Evolutionary conservation across 2,888 invertebrate genomes (phyloP).

Genomic region (Chelonus formosanus): DNA sequence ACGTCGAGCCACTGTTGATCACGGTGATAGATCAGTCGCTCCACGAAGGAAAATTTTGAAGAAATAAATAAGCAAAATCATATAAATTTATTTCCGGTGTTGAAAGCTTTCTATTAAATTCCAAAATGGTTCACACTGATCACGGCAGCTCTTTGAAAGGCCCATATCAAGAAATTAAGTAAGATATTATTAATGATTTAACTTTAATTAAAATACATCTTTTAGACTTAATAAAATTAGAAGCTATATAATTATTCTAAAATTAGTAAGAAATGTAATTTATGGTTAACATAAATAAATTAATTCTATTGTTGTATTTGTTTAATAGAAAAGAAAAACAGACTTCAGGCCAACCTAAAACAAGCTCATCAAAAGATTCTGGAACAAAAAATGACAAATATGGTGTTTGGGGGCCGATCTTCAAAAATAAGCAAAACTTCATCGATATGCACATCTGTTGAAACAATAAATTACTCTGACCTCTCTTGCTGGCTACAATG

Average conservation of each 20-base stretch:
- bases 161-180: conserved; percentile 54
- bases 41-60: conserved; percentile 31
- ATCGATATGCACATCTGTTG: conserved; percentile 76
- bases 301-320: neutral
- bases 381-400: conserved; percentile 53
- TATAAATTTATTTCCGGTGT: conserved; percentile 5
- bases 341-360: conserved; percentile 43
- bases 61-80: neutral
- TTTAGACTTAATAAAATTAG: too few species aligned
- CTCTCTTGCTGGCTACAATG: neutral
- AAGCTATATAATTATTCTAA: conserved; percentile 16
- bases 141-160: conserved; percentile 46
- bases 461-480: conserved; percentile 39
- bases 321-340: conserved; percentile 54
- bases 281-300: neutral
- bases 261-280: neutral
- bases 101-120: neutral
- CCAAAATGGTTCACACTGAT: conserved; percentile 53
- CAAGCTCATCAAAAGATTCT: conserved; percentile 59
- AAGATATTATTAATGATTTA: conserved; percentile 31
- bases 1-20: conserved; percentile 46
- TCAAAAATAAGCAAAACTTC: conserved; percentile 79
- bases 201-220: too few species aligned
- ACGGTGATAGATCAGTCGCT: conserved; percentile 28
- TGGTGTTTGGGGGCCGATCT: conserved; percentile 78